Percentiles rank a stretch among this genome's conserved stretches.
Evolutionary conservation across 2,113 vertebrate genomes (phyloP).

Genomic region (Xenopus laevis): DNA sequence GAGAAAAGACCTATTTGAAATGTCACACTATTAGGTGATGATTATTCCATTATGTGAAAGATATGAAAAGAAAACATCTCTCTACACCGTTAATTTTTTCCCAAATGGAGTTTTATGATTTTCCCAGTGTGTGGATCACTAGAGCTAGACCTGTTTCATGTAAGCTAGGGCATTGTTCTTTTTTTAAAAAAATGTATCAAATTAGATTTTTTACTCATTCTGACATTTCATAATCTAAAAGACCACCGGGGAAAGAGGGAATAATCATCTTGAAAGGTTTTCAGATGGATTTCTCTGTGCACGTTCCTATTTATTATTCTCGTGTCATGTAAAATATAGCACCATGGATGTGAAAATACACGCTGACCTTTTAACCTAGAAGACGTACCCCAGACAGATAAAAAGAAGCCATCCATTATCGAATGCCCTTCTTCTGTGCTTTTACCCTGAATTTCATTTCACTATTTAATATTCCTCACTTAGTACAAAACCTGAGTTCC

Average conservation of each 20-base stretch:
- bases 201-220: constrained; percentile 17
- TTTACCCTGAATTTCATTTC: constrained; percentile 51
- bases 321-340: neutral
- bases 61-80: constrained; percentile 34
- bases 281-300: neutral
- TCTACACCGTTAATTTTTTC: constrained; percentile 9
- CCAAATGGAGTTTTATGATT: too few relatives aligned
- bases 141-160: too few relatives aligned
- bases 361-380: constrained; percentile 32
- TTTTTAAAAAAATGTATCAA: constrained; percentile 14
- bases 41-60: constrained; percentile 35
- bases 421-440: constrained; percentile 47
- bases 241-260: constrained; percentile 3
- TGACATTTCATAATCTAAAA: constrained; percentile 17
- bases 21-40: too few relatives aligned
- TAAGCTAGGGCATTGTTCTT: neutral
- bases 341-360: constrained; percentile 14
- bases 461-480: constrained; percentile 53
- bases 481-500: constrained; percentile 60
- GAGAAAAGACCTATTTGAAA: too few relatives aligned
- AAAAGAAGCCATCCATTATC: constrained; percentile 23
- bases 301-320: neutral
- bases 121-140: too few relatives aligned
- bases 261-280: constrained; percentile 2
- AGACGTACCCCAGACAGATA: constrained; percentile 1